These are phyloP conservation scores for Rhynchonycteris naso DNA, from an alignment of 2,797 vertebrate species.

Conservation along the genomic window DNA sequence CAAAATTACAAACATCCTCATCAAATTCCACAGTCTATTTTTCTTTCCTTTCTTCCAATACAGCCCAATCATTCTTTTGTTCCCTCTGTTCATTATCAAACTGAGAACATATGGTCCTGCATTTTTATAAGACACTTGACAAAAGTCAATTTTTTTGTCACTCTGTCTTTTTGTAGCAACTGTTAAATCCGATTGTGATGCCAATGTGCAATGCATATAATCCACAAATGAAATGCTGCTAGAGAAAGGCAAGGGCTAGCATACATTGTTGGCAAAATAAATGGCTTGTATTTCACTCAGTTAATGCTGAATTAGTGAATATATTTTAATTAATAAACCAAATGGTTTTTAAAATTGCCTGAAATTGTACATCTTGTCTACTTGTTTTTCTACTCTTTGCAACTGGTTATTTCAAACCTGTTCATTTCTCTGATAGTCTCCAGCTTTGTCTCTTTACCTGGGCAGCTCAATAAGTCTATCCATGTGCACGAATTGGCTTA, in stretches of 20 bases:
- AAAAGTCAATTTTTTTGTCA: constrained; percentile 54
- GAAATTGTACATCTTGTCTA: not conserved
- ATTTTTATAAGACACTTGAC: constrained; percentile 67
- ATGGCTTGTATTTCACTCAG: not conserved
- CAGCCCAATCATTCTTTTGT: not conserved
- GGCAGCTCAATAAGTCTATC: not conserved
- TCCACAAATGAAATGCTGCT: not conserved
- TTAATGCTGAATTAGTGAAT: not conserved
- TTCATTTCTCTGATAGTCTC: not conserved
- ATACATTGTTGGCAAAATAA: not conserved
- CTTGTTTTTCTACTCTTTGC: not conserved
- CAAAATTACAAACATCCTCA: not conserved
- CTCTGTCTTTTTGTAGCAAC: constrained; percentile 19
- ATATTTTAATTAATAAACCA: not conserved
- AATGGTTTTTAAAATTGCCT: not conserved
- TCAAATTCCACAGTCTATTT: not conserved
- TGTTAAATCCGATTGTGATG: constrained; percentile 14
- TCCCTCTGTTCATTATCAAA: constrained; percentile 36
- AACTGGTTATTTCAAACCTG: not conserved
- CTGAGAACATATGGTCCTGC: constrained; percentile 47
- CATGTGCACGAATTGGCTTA: not conserved
- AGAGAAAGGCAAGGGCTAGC: not conserved
- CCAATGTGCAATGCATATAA: not conserved
- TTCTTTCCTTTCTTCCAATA: not conserved
- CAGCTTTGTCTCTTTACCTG: not conserved